Percentiles rank a stretch among this genome's conserved stretches.
Evolutionary conservation across 1,140 invertebrate genomes (phyloP).

Genomic region (Xylocopa sonorina): DNA sequence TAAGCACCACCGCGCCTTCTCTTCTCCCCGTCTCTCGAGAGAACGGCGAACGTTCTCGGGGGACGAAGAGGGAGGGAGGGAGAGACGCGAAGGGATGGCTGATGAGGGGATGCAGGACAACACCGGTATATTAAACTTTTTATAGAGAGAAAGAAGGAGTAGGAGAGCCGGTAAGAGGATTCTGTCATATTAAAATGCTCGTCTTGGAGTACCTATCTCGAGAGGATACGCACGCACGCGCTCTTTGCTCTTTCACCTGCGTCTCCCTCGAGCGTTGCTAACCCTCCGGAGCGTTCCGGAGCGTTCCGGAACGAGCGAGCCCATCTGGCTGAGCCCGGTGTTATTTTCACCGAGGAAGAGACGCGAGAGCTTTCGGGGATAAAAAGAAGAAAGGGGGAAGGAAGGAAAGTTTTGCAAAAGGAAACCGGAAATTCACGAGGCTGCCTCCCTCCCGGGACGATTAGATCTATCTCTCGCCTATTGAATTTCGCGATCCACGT

Average conservation of each 20-base stretch:
- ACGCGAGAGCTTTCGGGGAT: background rate
- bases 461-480: conserved; percentile 63
- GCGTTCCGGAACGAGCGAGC: background rate
- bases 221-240: conserved; percentile 27
- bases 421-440: conserved; percentile 19
- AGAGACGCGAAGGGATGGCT: background rate
- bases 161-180: conserved; percentile 61
- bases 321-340: background rate
- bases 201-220: conserved; percentile 7
- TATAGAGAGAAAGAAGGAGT: conserved; percentile 43
- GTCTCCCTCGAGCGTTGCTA: conserved; percentile 8
- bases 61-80: background rate
- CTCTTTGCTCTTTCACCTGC: conserved; percentile 32
- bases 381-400: no score
- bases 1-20: conserved; percentile 46
- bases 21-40: background rate
- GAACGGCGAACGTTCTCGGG: conserved; percentile 36
- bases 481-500: conserved; percentile 68
- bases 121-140: conserved; percentile 72
- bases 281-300: background rate
- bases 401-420: no score
- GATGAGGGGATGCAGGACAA: conserved; percentile 47
- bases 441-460: conserved; percentile 23
- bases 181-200: conserved; percentile 69
- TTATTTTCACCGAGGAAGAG: background rate